Base-by-base conservation (phyloP, 2,113 vertebrate species). In the Gymnorhina tibicen region DNA sequence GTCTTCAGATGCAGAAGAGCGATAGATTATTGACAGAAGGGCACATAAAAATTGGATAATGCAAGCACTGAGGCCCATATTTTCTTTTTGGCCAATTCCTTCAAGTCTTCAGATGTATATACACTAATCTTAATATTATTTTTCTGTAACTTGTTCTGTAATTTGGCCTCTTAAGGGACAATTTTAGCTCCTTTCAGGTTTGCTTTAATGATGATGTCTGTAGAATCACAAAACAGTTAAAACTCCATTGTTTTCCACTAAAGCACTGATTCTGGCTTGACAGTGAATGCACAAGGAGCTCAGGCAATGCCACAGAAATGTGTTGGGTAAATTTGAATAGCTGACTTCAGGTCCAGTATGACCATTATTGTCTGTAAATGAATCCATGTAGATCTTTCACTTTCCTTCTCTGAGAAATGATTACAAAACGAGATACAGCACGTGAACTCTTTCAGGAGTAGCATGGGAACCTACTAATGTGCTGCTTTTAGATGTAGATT, bases 11-110 rank as follows among this genome's bases (percentile, higher is more conserved):
- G 49, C 24, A 60, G 37, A 60, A 44, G 24, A 49, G 15, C 4
- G 27, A 35, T 24, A 66, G 28, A 41, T 44, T 44, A 42, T 60
- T 62, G 63, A 74, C 16, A n/a, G 44, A 66, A 72, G 3, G 60
- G 12, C 4, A 37, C 6, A 16, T 73, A 14, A 82, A 85, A 85
- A n/a, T 66, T 7, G 22, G 26, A n/a, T 28, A 52, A 3, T 80
- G 59, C 2, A 0, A 76, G 10, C 52, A 12, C 7, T 7, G n/a
- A 86, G 37, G 32, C 13, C 12, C 1, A 0, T 22, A 22, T 53
- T 41, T 80, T 73, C 9, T 55, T 60, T 74, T n/a, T 66, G 49
- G 17, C 27, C 13, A 44, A 11, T 83, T 69, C 64, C n/a, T 74
- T 79, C 18, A 62, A 70, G 26, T 72, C 32, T 33, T 63, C 37